A percentile compares a stretch with the other conserved stretches of the same genome.
Evolutionary conservation across 2,797 vertebrate genomes (phyloP).

Genomic region (Arremon brunneinucha): DNA sequence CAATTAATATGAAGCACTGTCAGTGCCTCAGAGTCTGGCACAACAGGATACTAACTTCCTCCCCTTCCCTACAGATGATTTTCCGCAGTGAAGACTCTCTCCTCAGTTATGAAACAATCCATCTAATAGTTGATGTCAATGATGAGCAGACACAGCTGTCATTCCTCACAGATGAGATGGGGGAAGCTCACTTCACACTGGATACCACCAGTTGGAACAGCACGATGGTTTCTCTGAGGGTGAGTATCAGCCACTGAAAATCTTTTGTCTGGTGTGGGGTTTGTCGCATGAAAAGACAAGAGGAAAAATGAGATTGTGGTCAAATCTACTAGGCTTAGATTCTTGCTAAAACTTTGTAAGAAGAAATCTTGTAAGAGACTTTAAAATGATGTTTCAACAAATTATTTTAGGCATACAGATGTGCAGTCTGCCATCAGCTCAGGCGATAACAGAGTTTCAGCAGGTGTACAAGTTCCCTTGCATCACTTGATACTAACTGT

Average conservation of each 20-base stretch:
- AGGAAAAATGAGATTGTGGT: not conserved
- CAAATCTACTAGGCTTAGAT: not conserved
- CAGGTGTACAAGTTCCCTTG: not conserved
- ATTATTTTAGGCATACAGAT: not conserved
- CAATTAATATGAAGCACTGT: not conserved
- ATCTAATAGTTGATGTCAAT: not conserved
- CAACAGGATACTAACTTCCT: not conserved
- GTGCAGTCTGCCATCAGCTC: not conserved
- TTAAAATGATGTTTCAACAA: not conserved
- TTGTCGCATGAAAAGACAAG: not conserved
- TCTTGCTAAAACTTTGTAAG: not conserved
- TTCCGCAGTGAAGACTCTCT: not conserved
- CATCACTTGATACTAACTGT: not conserved
- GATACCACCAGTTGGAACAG: constrained; percentile 48
- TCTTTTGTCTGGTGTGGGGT: not conserved
- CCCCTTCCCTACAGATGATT: constrained; percentile 8
- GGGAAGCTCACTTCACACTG: constrained; percentile 49
- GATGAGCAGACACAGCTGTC: not conserved
- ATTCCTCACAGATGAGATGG: constrained; percentile 31
- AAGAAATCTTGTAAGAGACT: not conserved
- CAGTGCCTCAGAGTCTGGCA: not conserved
- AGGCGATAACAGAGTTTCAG: not conserved
- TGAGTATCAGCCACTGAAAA: not conserved
- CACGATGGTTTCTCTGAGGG: constrained; percentile 21
- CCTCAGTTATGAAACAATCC: not conserved